A percentile compares a stretch with the other conserved stretches of the same genome.
Conservation (phyloP, 2,888 invertebrate species). For the Lithosia quadra region DNA sequence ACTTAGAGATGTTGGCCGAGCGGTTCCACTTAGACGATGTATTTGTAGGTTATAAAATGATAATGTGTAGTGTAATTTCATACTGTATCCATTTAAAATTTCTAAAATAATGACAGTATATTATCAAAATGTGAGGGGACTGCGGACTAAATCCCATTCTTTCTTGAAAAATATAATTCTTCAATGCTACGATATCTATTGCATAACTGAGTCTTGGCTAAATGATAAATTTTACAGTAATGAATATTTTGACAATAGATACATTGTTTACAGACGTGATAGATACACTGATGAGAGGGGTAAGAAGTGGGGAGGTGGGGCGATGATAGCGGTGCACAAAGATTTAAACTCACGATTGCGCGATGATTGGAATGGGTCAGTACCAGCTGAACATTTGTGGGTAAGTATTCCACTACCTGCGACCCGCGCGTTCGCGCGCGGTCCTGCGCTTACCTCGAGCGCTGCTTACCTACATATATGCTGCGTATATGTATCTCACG, state of each 20-base stretch:
- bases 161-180: constrained; percentile 7
- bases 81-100: too few species aligned
- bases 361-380: neutral
- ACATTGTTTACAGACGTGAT: constrained; percentile 10
- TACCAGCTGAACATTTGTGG: neutral
- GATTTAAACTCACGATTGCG: neutral
- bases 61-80: too few species aligned
- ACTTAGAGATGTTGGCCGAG: too few species aligned
- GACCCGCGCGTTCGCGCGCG: neutral
- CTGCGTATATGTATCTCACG: neutral
- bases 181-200: constrained; percentile 11
- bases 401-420: neutral
- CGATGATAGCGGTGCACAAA: neutral
- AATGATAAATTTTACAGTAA: constrained; percentile 9
- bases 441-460: neutral
- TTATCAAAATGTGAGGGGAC: neutral
- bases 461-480: constrained; percentile 3
- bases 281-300: neutral
- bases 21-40: too few species aligned
- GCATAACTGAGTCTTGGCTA: constrained; percentile 17
- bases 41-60: too few species aligned
- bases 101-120: neutral
- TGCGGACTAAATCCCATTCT: neutral
- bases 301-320: neutral
- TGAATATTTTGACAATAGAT: constrained; percentile 12